phyloP scores from a whole-genome alignment of 1,140 invertebrate genomes.

The Zaprionus gabonicus region DNA sequence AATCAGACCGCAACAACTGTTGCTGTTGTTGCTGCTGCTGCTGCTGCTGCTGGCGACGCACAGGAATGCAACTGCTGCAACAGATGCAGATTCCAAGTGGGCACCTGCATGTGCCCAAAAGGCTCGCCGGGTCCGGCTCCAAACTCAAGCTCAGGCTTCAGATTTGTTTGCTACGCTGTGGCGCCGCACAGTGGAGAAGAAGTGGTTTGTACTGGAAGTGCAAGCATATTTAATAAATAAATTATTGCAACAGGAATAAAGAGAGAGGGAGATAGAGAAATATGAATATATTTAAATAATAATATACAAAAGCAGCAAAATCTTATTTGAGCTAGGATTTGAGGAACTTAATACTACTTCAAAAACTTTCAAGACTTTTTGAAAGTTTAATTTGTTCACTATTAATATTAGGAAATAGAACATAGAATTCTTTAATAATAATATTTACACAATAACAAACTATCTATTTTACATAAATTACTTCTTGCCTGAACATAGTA shows the following conservation, averaged over 20 bases:
- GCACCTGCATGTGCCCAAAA: constrained; percentile 57
- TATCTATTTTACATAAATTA: too few species aligned
- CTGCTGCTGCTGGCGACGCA: constrained; percentile 47
- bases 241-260: neutral
- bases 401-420: too few species aligned
- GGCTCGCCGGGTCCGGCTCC: neutral
- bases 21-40: constrained; percentile 18
- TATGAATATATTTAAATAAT: too few species aligned
- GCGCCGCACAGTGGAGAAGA: constrained; percentile 24
- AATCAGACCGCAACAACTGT: constrained; percentile 56
- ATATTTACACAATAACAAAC: too few species aligned
- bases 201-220: neutral
- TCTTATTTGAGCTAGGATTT: too few species aligned
- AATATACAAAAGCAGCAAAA: too few species aligned
- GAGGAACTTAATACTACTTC: too few species aligned
- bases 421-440: too few species aligned
- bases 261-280: too few species aligned
- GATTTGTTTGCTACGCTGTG: constrained; percentile 5
- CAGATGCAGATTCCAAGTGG: constrained; percentile 26
- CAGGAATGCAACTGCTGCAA: constrained; percentile 54
- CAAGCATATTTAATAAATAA: neutral
- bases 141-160: neutral
- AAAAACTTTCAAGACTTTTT: too few species aligned
- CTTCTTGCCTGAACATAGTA: too few species aligned
- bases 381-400: too few species aligned